Conservation (phyloP, 2,113 vertebrate species). For the Coptodon rendalli region DNA sequence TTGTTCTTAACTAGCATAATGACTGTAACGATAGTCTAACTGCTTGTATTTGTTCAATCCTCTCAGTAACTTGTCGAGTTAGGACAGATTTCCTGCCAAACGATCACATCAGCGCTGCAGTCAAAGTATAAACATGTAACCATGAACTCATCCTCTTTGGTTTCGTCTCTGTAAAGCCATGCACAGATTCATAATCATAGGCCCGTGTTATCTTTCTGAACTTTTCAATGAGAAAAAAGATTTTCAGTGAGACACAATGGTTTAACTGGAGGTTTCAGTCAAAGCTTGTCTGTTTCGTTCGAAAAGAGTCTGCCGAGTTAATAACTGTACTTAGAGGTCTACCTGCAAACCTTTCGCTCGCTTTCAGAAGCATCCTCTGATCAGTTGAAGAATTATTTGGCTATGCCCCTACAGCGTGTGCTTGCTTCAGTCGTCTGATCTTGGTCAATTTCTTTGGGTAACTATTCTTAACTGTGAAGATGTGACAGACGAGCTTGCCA, state of each 20-base stretch:
- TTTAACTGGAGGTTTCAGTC: neutral
- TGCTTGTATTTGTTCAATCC: neutral
- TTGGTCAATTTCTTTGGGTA: constrained; percentile 32
- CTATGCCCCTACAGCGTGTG: neutral
- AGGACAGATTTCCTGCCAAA: neutral
- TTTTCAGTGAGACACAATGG: neutral
- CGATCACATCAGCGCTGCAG: neutral
- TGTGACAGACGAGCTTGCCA: constrained; percentile 60
- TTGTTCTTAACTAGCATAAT: too few relatives aligned
- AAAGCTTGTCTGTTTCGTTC: neutral
- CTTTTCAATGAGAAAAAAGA: neutral
- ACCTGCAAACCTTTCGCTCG: neutral
- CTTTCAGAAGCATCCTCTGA: neutral
- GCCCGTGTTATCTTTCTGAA: neutral
- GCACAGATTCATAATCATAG: too few relatives aligned
- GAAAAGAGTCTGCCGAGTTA: neutral
- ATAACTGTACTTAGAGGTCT: neutral
- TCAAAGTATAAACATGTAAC: neutral
- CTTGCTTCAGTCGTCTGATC: neutral
- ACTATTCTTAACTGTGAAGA: constrained; percentile 48
- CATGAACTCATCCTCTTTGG: neutral
- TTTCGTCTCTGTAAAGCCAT: neutral
- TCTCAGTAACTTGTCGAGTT: neutral
- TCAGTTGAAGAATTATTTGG: neutral
- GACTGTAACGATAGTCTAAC: neutral